These are phyloP conservation scores for Alcis repandata DNA, from an alignment of 2,888 invertebrate species.

Conservation along the genomic window DNA sequence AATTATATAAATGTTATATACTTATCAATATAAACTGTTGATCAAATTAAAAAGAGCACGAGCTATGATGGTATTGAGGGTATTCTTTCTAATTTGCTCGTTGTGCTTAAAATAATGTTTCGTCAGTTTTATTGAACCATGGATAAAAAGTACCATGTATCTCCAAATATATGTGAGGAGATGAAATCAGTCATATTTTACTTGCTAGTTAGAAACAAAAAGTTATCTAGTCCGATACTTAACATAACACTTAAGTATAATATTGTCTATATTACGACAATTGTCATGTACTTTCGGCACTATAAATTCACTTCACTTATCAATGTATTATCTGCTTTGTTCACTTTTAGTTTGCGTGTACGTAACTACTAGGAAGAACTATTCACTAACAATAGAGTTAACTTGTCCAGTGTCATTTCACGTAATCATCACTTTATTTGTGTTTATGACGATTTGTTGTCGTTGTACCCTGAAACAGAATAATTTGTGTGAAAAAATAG, in stretches of 20 bases:
- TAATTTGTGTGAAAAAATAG: background rate
- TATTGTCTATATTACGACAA: background rate
- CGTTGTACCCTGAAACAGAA: slow-evolving; percentile 62
- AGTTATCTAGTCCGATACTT: background rate
- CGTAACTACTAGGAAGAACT: slow-evolving; percentile 39
- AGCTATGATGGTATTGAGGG: slow-evolving; percentile 49
- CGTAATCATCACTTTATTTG: slow-evolving; percentile 33
- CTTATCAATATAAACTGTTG: slow-evolving; percentile 42
- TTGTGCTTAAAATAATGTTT: slow-evolving; percentile 8
- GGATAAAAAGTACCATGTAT: background rate
- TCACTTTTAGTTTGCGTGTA: slow-evolving; percentile 42
- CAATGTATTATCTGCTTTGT: slow-evolving; percentile 18
- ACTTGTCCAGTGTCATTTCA: slow-evolving; percentile 20
- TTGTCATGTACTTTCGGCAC: slow-evolving; percentile 20
- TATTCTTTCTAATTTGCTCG: slow-evolving; percentile 71
- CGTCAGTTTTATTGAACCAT: background rate
- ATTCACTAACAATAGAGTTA: slow-evolving; percentile 20
- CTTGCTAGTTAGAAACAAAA: background rate
- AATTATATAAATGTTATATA: slow-evolving; percentile 8
- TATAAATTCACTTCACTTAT: slow-evolving; percentile 39
- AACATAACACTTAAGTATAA: slow-evolving; percentile 1
- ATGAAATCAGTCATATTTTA: slow-evolving; percentile 4
- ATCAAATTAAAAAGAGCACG: slow-evolving; percentile 73
- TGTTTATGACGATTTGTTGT: slow-evolving; percentile 59
- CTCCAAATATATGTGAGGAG: slow-evolving; percentile 4